These are phyloP conservation scores for Cataglyphis albicans DNA, from an alignment of 2,888 invertebrate species.

Conservation along the genomic window DNA sequence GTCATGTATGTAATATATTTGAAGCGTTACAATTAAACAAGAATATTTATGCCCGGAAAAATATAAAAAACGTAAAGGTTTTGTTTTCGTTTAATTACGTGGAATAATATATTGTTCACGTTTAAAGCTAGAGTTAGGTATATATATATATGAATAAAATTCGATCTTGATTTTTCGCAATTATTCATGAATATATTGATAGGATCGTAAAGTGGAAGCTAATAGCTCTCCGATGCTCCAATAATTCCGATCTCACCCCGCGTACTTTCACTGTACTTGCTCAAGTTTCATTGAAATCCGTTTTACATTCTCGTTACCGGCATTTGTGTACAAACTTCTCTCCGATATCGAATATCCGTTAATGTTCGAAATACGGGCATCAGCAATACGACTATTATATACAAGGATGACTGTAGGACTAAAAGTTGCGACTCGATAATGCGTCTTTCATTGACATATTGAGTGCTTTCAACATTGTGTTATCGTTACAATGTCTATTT, in stretches of 20 bases:
- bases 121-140: neutral
- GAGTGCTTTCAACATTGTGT: neutral
- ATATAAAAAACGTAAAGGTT: neutral
- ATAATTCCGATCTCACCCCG: conserved; percentile 47
- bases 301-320: conserved; percentile 10
- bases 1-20: too few relatives aligned
- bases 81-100: neutral
- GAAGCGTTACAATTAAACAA: neutral
- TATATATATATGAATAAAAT: neutral
- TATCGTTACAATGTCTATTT: neutral
- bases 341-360: neutral
- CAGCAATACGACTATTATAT: neutral
- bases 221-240: conserved; percentile 44
- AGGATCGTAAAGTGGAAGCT: conserved; percentile 21
- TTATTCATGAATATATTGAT: neutral
- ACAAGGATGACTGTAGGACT: neutral
- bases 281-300: conserved; percentile 9
- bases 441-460: neutral
- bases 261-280: conserved; percentile 47
- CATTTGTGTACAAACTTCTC: conserved; percentile 19
- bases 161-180: neutral
- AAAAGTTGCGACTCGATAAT: conserved; percentile 15
- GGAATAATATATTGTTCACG: neutral
- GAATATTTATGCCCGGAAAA: neutral
- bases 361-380: neutral